Evolutionary conservation across 2,113 vertebrate species (phyloP), one percentile per base, ranked within the genome.

Genomic region (Podilymbus podiceps): DNA sequence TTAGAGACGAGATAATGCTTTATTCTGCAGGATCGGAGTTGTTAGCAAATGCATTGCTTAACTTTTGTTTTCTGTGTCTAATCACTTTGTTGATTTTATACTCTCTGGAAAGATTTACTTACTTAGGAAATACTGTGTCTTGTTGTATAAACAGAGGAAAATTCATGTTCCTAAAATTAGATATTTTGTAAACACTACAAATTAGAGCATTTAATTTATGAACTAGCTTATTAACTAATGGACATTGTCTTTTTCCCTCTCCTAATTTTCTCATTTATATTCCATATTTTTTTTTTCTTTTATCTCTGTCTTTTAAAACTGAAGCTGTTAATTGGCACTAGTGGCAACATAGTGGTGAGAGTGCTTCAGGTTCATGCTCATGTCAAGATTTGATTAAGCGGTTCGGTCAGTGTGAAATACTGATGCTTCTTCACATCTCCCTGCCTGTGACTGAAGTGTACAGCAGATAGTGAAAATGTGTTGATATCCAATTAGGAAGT

Each of bases 81-180:
- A 71, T 69, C 42, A 15, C 77, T 60, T 12, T 86, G 66, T 88
- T 94, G 76, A 52, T 74, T 91, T 89, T 74, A 20, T 50, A 21
- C 77, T 86, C 87, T 81, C 63, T 21, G 92, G 74, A 62, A 88
- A 88, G 82, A 73, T 81, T 38, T 71, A 83, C 83, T 91, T 79
- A 50, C 71, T 89, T 95, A 88, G 96, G 88, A 95, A 95, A 91
- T 74, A 64, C 82, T 91, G 84, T 49, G 33, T 47, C 82, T 33
- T 33, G 40, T 59, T 82, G 76, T 78, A 92, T 95, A 96, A 97
- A 97, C 87, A 91, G 47, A 71, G 95, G 77, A 93, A 88, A 91
- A 97, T 59, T 77, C 90, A 33, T 33, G 16, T 67, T 83, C 79
- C 93, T 78, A 92, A 96, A 97, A 97, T 95, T 30, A 96, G 95